Base-by-base conservation (phyloP, 1,140 invertebrate species). In the Drosophila suzukii region DNA sequence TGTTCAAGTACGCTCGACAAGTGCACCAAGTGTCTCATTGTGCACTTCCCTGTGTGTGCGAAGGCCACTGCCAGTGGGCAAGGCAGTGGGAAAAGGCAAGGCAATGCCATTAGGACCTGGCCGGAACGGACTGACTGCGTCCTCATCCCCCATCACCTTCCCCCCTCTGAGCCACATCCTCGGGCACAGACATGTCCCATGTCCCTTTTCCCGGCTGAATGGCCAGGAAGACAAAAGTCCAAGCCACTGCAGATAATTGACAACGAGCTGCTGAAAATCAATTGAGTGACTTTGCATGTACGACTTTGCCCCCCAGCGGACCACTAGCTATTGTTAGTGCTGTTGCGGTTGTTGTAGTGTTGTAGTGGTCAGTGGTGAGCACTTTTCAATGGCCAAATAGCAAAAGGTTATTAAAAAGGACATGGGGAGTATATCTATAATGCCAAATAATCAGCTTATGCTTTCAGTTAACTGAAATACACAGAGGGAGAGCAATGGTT, bases 281-380 rank as follows among this genome's bases (percentile, higher is more conserved):
- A 86, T 86, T 88, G 79, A 79, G 75, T 70, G 76, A 79, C 79
- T 88, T 88, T 86, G 79, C 79, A 79, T 88, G 78, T 88, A 66
- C 66, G 47, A 50, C 58, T 57, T 53, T 30, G 46, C 56, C 56
- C 51, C 53, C 30, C 15, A 34, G 54, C 50, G 15, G 24, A 34
- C 56, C 46, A 51, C 43, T 56, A 30, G 32, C 20, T 59, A 49
- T 61, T 51, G 39, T 44, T 72, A 55, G 32, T 43, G 46, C 56
- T 55, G 41, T 75, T 49, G 54, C 34, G 36, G 59, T 59, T 75
- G 75, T 56, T 55, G 27, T 67, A 32, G 59, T 49, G 59, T n/a
- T n/a, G n/a, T n/a, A n/a, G 46, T 15, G 36, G 50, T 15, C 13
- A 55, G 30, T 55, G 60, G 13, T 51, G 49, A 34, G n/a, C 49